phyloP scores from a whole-genome alignment of 53 echinoderm and acorn worm species.

The Crossaster papposus region DNA sequence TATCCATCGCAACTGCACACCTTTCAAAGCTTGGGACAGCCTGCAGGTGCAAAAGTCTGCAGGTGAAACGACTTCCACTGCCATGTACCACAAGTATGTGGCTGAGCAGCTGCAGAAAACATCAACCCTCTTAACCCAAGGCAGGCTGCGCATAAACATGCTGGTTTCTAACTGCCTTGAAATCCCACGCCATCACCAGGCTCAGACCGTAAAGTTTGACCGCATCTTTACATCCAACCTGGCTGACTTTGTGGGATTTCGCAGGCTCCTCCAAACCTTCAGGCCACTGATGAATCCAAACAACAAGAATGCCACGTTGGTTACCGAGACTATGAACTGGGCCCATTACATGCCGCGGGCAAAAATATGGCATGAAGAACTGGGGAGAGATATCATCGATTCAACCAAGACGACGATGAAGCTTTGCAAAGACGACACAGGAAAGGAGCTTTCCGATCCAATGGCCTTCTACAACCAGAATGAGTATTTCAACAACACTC shows the following conservation, averaged over 20 bases:
- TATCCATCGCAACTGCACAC: background rate
- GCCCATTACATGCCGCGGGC: background rate
- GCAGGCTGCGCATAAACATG: conserved; percentile 13
- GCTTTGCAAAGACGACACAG: conserved; percentile 14
- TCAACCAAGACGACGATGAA: background rate
- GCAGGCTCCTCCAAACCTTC: conserved; percentile 25
- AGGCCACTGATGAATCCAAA: conserved; percentile 33
- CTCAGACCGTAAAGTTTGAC: conserved; percentile 33
- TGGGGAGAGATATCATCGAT: background rate
- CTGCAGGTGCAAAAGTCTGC: conserved; percentile 15
- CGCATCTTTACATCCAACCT: conserved; percentile 53
- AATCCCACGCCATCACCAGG: background rate
- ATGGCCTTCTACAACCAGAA: background rate
- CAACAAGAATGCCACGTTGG: conserved; percentile 36
- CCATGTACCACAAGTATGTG: conserved; percentile 51
- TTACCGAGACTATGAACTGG: conserved; percentile 27
- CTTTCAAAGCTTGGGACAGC: conserved; percentile 62
- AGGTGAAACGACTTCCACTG: background rate
- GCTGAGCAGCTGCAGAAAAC: conserved; percentile 2
- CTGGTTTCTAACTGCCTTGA: conserved; percentile 20
- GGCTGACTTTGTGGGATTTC: conserved; percentile 28
- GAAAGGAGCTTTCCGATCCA: background rate
- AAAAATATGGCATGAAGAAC: background rate
- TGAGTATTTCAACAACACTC: conserved; percentile 42
- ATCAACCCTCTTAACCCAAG: conserved; percentile 2